Evolutionary conservation across 2,797 vertebrate species (phyloP).

Genomic region (Buphagus erythrorhynchus): DNA sequence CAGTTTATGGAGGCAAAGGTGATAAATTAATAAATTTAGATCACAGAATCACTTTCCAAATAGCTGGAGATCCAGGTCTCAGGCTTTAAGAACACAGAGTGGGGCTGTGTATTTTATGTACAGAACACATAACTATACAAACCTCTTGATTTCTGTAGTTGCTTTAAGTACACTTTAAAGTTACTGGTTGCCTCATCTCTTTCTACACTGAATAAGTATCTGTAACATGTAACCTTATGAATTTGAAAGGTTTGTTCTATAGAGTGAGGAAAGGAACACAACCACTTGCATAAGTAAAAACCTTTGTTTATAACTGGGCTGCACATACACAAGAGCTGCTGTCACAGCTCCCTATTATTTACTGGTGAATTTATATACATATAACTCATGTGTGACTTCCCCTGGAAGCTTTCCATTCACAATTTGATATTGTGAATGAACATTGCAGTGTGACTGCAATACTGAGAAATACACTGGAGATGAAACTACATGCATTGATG

Average conservation of each 20-base stretch:
- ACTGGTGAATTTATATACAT: rapidly evolving
- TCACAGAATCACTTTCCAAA: not conserved
- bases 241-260: not conserved
- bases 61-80: not conserved
- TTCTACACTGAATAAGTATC: not conserved
- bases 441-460: not conserved
- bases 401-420: not conserved
- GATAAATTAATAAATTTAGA: not conserved
- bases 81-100: not conserved
- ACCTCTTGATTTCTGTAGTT: not conserved
- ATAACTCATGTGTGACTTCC: not conserved
- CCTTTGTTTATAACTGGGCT: not conserved
- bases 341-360: not conserved
- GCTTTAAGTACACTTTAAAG: not conserved
- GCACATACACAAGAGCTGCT: not conserved
- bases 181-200: not conserved
- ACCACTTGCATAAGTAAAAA: not conserved
- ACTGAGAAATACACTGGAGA: not conserved
- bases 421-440: not conserved
- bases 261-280: not conserved
- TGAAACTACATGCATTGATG: not conserved
- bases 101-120: not conserved
- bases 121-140: rapidly evolving
- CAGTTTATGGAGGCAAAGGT: not conserved
- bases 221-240: not conserved